A percentile compares a stretch with the other conserved stretches of the same genome.
These are phyloP conservation scores for Acropora yongei DNA, from an alignment of 64 coral and sea anemone genomes.

Conservation along the genomic window DNA sequence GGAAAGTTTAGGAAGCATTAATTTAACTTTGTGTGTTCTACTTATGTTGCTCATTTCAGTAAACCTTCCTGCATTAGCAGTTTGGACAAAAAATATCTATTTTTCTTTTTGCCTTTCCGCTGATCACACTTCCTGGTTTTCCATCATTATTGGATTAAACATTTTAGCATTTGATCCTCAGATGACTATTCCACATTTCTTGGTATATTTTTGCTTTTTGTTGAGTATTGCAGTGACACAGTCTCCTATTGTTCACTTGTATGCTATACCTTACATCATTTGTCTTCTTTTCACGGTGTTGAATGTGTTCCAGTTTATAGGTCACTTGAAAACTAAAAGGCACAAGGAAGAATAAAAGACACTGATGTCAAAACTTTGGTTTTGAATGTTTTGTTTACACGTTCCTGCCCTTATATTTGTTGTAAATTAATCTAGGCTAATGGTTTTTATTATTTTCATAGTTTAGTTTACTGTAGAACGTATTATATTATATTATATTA, in stretches of 20 bases:
- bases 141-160: slow-evolving; percentile 76
- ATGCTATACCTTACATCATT: slow-evolving; percentile 73
- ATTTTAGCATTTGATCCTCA: slow-evolving; percentile 75
- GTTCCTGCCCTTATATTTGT: too few relatives aligned
- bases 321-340: slow-evolving; percentile 3
- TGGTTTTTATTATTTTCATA: too few relatives aligned
- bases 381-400: too few relatives aligned
- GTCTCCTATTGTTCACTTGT: slow-evolving; percentile 66
- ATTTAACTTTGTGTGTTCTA: slow-evolving; percentile 74
- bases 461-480: too few relatives aligned
- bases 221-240: slow-evolving; percentile 76
- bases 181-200: slow-evolving; percentile 56
- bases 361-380: background rate
- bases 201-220: slow-evolving; percentile 80
- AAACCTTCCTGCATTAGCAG: slow-evolving; percentile 70
- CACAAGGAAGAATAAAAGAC: slow-evolving; percentile 23
- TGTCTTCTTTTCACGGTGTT: slow-evolving; percentile 56
- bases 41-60: slow-evolving; percentile 45
- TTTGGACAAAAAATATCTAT: slow-evolving; percentile 69
- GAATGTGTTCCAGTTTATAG: slow-evolving; percentile 31
- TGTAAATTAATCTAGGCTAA: too few relatives aligned
- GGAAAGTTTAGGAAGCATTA: slow-evolving; percentile 75
- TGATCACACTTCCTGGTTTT: slow-evolving; percentile 78
- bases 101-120: slow-evolving; percentile 44
- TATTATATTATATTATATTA: too few relatives aligned